phyloP scores from a whole-genome alignment of 2,888 invertebrate genomes.

The Pardosa pseudoannulata region DNA sequence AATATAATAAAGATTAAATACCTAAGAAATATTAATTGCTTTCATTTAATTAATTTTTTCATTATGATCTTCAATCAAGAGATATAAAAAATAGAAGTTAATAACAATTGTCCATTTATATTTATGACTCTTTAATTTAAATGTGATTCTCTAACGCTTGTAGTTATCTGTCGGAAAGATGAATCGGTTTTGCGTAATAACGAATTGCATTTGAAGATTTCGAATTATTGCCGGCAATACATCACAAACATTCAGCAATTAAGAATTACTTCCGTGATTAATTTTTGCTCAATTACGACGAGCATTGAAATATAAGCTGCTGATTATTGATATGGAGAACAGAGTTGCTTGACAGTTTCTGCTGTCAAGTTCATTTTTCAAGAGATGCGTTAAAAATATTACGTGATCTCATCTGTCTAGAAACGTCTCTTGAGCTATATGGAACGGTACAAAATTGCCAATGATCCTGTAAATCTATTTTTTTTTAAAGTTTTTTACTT shows the following conservation, averaged over 20 bases:
- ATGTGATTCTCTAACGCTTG: neutral
- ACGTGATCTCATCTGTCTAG: neutral
- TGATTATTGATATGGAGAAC: conserved; percentile 2
- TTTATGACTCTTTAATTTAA: neutral
- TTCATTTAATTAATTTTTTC: too few relatives aligned
- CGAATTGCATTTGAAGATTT: neutral
- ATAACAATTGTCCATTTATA: neutral
- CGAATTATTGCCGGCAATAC: neutral
- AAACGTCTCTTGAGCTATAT: neutral
- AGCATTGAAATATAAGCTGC: conserved; percentile 8
- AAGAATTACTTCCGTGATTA: neutral
- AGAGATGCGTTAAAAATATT: neutral
- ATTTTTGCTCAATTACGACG: conserved; percentile 7
- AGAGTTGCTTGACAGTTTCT: conserved; percentile 7
- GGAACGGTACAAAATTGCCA: neutral
- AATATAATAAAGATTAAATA: too few relatives aligned
- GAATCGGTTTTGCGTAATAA: neutral
- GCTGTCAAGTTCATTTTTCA: conserved; percentile 3
- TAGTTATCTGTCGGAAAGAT: neutral
- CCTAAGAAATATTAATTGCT: too few relatives aligned
- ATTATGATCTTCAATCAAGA: too few relatives aligned
- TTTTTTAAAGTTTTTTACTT: neutral
- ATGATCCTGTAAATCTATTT: too few relatives aligned
- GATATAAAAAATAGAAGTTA: neutral
- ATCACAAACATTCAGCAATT: conserved; percentile 4